Evolutionary conservation across 2,113 vertebrate genomes (phyloP).

Genomic region (Pachypanchax playfairii): DNA sequence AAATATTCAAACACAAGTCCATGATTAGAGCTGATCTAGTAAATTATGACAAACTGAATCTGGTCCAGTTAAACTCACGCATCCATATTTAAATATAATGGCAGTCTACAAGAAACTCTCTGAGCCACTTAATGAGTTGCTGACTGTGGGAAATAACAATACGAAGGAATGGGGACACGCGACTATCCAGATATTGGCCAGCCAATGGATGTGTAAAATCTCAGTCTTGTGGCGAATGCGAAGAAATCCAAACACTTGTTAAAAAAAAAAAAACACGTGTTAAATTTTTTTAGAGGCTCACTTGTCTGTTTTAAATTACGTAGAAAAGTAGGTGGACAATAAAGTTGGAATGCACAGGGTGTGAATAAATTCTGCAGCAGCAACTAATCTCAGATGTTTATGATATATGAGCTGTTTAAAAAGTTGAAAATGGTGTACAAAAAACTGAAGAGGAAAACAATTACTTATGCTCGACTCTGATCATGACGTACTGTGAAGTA

Average conservation of each 20-base stretch:
- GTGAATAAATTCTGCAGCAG: conserved; percentile 60
- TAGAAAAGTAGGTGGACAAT: conserved; percentile 49
- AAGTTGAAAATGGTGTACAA: conserved; percentile 36
- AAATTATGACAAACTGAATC: neutral
- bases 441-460: conserved; percentile 1
- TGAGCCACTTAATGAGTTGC: neutral
- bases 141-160: neutral
- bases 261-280: conserved; percentile 26
- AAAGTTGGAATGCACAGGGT: conserved; percentile 55
- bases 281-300: conserved; percentile 51
- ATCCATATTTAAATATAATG: conserved; percentile 10
- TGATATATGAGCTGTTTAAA: conserved; percentile 49
- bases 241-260: conserved; percentile 29
- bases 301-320: conserved; percentile 67
- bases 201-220: conserved; percentile 13
- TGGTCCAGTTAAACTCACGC: neutral
- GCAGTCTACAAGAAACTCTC: neutral
- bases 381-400: conserved; percentile 67
- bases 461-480: conserved; percentile 23
- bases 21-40: neutral
- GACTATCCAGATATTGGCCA: conserved; percentile 6
- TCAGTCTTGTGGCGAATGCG: neutral
- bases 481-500: conserved; percentile 7
- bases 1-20: neutral
- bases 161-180: neutral